These are phyloP conservation scores for Trissolcus basalis DNA, from an alignment of 1,140 invertebrate species.

Conservation along the genomic window DNA sequence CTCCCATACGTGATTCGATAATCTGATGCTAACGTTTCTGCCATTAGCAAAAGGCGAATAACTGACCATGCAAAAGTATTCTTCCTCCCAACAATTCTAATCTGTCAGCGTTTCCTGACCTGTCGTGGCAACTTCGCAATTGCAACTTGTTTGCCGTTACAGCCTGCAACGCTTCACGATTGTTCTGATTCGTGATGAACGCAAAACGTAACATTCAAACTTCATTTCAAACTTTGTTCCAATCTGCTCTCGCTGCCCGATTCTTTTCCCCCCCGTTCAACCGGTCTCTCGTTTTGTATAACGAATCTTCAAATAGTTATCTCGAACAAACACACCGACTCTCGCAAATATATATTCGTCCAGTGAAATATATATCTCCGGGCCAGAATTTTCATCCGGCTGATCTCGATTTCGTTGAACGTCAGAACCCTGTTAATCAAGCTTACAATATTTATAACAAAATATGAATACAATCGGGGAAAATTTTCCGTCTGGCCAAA, in stretches of 20 bases:
- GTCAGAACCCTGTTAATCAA: too few species aligned
- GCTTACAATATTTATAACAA: too few species aligned
- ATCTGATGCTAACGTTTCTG: constrained; percentile 48
- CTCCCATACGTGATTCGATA: constrained; percentile 54
- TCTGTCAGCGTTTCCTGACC: constrained; percentile 26
- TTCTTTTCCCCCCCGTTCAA: too few species aligned
- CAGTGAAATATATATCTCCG: too few species aligned
- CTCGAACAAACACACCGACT: not conserved
- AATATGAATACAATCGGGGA: too few species aligned
- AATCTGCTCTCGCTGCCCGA: too few species aligned
- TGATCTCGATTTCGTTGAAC: too few species aligned
- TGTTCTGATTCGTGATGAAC: not conserved
- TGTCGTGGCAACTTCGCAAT: constrained; percentile 11
- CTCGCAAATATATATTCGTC: too few species aligned
- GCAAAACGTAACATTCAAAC: too few species aligned
- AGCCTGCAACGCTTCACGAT: not conserved
- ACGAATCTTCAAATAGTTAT: not conserved
- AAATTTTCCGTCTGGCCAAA: not conserved
- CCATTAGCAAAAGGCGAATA: constrained; percentile 46
- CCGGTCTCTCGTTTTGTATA: too few species aligned
- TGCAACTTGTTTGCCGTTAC: constrained; percentile 14
- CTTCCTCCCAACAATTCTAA: constrained; percentile 34
- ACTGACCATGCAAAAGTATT: constrained; percentile 41
- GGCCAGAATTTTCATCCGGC: too few species aligned
- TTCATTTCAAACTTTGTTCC: too few species aligned